Conservation (phyloP, 2,888 invertebrate genomes). For the Pollenia labialis region DNA sequence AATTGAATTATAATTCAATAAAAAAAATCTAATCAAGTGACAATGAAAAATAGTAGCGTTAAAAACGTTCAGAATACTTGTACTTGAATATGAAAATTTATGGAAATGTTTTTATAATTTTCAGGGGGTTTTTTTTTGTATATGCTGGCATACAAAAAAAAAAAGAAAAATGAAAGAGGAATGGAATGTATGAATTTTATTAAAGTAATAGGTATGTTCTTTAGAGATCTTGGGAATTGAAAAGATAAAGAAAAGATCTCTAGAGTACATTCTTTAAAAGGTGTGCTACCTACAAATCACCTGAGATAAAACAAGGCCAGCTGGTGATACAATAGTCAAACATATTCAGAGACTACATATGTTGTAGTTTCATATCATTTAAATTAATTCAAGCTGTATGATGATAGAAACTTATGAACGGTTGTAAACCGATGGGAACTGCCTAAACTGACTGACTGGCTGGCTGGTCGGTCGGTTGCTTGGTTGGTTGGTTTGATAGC, state of each 20-base stretch:
- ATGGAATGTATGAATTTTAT: too few relatives aligned
- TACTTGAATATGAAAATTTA: not conserved
- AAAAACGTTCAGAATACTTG: not conserved
- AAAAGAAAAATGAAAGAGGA: too few relatives aligned
- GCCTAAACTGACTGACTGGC: not conserved
- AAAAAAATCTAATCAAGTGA: constrained; percentile 79
- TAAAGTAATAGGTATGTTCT: too few relatives aligned
- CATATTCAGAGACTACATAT: not conserved
- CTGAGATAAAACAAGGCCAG: constrained; percentile 1
- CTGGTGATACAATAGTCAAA: not conserved
- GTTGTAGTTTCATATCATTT: constrained; percentile 1
- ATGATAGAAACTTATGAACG: constrained; percentile 26
- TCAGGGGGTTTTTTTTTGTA: not conserved
- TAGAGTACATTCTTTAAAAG: constrained; percentile 4
- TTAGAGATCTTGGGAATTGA: too few relatives aligned
- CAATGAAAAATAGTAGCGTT: constrained; percentile 70
- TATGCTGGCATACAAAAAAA: too few relatives aligned
- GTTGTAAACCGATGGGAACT: not conserved
- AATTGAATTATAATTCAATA: constrained; percentile 81
- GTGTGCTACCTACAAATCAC: not conserved
- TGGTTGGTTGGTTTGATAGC: not conserved
- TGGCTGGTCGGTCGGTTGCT: too few relatives aligned
- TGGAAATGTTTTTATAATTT: not conserved
- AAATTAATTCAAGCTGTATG: not conserved
- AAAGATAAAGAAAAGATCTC: too few relatives aligned